Conservation (phyloP, 2,113 vertebrate genomes). For the Anarhynchus alexandrinus region DNA sequence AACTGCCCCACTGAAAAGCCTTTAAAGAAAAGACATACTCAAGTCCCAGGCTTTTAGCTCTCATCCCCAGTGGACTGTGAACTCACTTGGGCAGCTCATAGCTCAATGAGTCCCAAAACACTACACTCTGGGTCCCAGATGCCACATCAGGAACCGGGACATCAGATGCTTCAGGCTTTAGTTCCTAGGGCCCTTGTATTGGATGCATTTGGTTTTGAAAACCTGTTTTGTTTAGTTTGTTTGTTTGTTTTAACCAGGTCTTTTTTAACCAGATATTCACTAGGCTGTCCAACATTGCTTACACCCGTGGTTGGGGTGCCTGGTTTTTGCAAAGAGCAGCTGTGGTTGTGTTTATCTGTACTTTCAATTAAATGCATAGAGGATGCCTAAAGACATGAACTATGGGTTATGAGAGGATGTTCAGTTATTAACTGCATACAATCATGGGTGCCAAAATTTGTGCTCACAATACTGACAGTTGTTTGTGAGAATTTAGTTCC, state of each 20-base stretch:
- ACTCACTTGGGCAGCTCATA: background rate
- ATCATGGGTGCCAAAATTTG: background rate
- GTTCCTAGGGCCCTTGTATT: background rate
- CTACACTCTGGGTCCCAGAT: background rate
- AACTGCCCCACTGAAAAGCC: background rate
- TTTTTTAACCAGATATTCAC: background rate
- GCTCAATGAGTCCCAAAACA: background rate
- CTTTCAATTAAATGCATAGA: background rate
- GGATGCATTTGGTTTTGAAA: background rate
- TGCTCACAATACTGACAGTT: background rate
- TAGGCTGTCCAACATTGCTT: background rate
- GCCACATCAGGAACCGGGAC: fast-evolving
- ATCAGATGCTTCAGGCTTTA: background rate
- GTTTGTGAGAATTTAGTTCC: background rate
- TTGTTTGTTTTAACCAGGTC: background rate
- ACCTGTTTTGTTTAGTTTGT: background rate
- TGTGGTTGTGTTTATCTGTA: background rate
- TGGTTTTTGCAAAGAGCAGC: background rate
- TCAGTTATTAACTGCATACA: background rate
- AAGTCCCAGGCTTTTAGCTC: background rate
- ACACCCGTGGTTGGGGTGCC: background rate
- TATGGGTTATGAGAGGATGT: background rate
- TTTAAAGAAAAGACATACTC: background rate
- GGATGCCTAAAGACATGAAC: background rate
- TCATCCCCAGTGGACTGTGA: background rate